These are phyloP conservation scores for Eidolon helvum DNA, from an alignment of 2,113 vertebrate species.

Conservation along the genomic window DNA sequence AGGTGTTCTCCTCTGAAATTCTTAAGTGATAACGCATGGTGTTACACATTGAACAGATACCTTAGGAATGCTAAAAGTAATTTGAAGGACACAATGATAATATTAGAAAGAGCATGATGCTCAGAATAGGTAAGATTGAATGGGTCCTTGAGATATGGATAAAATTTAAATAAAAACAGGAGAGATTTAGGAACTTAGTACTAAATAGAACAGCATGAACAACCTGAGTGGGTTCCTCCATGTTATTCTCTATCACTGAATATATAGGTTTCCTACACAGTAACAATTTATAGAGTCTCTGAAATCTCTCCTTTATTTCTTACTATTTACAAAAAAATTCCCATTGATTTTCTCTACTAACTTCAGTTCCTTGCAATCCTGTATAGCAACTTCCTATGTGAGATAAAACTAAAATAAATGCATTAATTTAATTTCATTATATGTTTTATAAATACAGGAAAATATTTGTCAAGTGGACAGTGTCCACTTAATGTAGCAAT, in stretches of 20 bases:
- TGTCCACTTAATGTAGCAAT: background rate
- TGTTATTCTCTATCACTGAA: background rate
- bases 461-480: background rate
- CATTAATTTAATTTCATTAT: background rate
- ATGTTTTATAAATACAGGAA: background rate
- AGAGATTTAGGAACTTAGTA: background rate
- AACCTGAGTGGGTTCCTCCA: background rate
- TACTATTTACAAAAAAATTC: background rate
- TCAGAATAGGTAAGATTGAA: background rate
- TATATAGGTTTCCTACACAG: background rate
- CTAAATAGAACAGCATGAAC: background rate
- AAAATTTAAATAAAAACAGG: background rate
- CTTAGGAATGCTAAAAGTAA: background rate
- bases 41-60: background rate
- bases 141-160: rapidly evolving
- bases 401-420: background rate
- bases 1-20: background rate
- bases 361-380: background rate
- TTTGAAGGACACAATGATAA: background rate
- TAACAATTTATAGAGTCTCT: background rate
- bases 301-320: background rate
- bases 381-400: background rate
- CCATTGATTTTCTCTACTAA: background rate
- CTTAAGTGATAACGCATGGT: background rate
- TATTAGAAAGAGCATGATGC: background rate